A percentile compares a stretch with the other conserved stretches of the same genome.
These are phyloP conservation scores for Drosophila niveifrons DNA, from an alignment of 2,888 invertebrate species.

Conservation along the genomic window DNA sequence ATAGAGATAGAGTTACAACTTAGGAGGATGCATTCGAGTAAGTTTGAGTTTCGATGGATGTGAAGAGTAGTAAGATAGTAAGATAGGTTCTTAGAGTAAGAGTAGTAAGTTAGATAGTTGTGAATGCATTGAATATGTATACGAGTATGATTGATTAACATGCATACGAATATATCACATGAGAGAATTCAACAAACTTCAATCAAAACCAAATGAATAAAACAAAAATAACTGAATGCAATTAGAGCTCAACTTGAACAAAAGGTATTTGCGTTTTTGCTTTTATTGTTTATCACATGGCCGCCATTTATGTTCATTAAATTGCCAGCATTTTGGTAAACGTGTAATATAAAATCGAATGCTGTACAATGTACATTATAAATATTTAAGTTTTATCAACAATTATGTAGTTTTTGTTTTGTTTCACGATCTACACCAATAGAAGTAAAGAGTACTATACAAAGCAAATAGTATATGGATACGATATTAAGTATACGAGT, in stretches of 20 bases:
- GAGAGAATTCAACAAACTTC: constrained; percentile 19
- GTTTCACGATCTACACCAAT: constrained; percentile 51
- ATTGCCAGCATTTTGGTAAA: constrained; percentile 53
- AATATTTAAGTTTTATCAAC: constrained; percentile 7
- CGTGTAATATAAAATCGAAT: constrained; percentile 48
- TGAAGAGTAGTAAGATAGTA: constrained; percentile 31
- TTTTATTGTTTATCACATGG: constrained; percentile 29
- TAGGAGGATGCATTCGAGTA: constrained; percentile 31
- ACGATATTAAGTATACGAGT: constrained; percentile 29
- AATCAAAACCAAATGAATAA: constrained; percentile 15
- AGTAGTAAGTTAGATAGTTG: constrained; percentile 34
- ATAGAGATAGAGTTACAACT: constrained; percentile 24
- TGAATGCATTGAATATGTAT: constrained; percentile 15
- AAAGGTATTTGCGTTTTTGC: constrained; percentile 58
- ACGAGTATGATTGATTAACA: constrained; percentile 37
- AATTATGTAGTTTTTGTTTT: constrained; percentile 3
- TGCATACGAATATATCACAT: constrained; percentile 49
- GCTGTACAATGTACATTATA: constrained; percentile 44
- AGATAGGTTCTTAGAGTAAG: constrained; percentile 50
- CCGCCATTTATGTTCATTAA: constrained; percentile 59
- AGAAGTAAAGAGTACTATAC: constrained; percentile 33
- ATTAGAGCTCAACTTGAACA: constrained; percentile 84
- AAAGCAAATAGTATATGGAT: constrained; percentile 47
- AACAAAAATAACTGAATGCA: constrained; percentile 68
- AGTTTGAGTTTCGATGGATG: constrained; percentile 30